Evolutionary conservation across 2,113 vertebrate genomes (phyloP).

Genomic region (Nyctibius bracteatus): DNA sequence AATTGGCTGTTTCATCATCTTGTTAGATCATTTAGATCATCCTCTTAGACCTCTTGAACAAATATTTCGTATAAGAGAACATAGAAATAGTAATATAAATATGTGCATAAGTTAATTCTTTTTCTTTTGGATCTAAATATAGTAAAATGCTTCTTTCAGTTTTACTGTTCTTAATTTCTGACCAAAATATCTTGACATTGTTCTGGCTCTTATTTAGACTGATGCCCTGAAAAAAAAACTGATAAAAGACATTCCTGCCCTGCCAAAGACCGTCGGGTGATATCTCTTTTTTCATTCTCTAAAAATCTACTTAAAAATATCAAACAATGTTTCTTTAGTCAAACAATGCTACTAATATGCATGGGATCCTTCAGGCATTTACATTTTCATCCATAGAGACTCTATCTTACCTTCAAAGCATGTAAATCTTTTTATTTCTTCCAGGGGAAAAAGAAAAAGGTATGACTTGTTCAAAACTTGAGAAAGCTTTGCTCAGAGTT

Average conservation of each 20-base stretch:
- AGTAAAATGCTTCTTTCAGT: neutral
- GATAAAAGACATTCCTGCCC: neutral
- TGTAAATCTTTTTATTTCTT: neutral
- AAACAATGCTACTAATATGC: neutral
- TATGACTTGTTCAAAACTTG: neutral
- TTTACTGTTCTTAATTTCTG: neutral
- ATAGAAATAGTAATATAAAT: neutral
- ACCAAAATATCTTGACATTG: neutral
- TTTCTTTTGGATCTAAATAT: neutral
- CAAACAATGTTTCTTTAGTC: neutral
- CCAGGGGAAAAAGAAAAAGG: fast-evolving
- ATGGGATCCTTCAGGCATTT: neutral
- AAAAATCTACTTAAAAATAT: neutral
- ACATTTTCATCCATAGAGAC: neutral
- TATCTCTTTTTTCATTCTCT: neutral
- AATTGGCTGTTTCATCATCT: neutral
- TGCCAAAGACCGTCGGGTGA: neutral
- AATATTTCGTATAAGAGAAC: neutral
- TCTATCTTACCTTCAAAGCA: neutral
- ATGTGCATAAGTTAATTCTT: neutral
- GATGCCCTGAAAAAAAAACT: neutral
- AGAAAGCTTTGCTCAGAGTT: neutral
- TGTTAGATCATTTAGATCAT: neutral
- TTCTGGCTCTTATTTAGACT: neutral
- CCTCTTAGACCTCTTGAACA: neutral